Evolutionary conservation across 2,888 invertebrate genomes (phyloP).

Genomic region (Drosophila hawaiiensis): DNA sequence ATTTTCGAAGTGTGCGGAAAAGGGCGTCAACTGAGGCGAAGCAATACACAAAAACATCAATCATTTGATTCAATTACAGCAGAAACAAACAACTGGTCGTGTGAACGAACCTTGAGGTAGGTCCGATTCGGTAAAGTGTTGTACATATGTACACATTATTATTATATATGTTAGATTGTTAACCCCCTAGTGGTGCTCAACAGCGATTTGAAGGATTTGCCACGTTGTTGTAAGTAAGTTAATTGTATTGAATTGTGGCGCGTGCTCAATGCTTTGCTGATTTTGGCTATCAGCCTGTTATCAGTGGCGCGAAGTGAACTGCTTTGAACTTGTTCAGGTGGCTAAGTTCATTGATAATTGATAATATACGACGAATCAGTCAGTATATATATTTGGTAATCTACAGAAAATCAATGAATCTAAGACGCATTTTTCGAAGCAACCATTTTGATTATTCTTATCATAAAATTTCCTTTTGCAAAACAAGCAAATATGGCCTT

Average conservation of each 20-base stretch:
- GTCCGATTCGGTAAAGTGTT: slow-evolving; percentile 23
- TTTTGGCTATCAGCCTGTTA: slow-evolving; percentile 35
- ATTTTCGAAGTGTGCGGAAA: slow-evolving; percentile 42
- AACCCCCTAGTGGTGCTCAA: neutral
- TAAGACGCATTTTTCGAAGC: slow-evolving; percentile 62
- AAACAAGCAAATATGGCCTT: neutral
- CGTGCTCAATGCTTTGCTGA: slow-evolving; percentile 33
- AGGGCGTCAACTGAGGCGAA: slow-evolving; percentile 34
- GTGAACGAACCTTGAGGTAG: slow-evolving; percentile 51
- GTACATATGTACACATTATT: neutral
- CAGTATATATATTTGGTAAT: slow-evolving; percentile 23
- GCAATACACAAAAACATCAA: slow-evolving; percentile 8
- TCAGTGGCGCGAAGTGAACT: slow-evolving; percentile 59
- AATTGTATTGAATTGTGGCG: slow-evolving; percentile 40
- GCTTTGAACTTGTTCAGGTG: slow-evolving; percentile 59
- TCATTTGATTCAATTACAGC: slow-evolving; percentile 12
- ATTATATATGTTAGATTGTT: neutral
- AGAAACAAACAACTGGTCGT: slow-evolving; percentile 2
- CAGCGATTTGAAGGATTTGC: slow-evolving; percentile 16
- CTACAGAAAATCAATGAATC: slow-evolving; percentile 34
- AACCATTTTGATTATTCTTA: slow-evolving; percentile 18
- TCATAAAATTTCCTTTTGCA: neutral
- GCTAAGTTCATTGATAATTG: slow-evolving; percentile 58
- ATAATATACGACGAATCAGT: slow-evolving; percentile 51
- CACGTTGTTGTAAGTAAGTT: slow-evolving; percentile 32